Base-by-base conservation (phyloP, 2,797 vertebrate genomes). In the Mastacembelus armatus region DNA sequence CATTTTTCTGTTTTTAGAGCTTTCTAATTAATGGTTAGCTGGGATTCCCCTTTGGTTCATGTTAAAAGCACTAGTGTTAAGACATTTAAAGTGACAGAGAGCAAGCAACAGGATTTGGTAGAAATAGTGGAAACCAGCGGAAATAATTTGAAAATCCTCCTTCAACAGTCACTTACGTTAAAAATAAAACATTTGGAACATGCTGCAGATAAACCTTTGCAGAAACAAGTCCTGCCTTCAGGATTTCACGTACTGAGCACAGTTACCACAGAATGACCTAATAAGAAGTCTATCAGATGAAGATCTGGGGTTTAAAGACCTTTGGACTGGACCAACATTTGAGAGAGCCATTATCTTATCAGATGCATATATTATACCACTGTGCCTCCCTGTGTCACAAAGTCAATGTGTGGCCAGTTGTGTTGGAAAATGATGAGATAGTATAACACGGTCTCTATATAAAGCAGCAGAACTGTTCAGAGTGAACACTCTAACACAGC, bases 11-110 rank as follows among this genome's bases (percentile, higher is more conserved):
- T 54, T 78, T 83, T 29, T n/a, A 18, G 24, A 18, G 27, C 8
- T 15, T 74, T 77, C 29, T 69, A 81, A 85, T 89, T 78, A 81
- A 79, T 71, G 24, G 54, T 52, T 62, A 74, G 12, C 30, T 36
- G 30, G 58, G 42, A 78, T 64, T 83, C n/a, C 66, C 52, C 59
- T 61, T 45, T 59, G 43, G 36, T 42, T 60, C 22, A 40, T 29
- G 24, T 59, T 69, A 18, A 63, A 66, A 66, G 38, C 60, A 39
- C 18, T 61, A 60, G 47, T 68, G 40, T 51, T 35, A n/a, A 22
- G 55, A 66, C 39, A 59, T 64, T 63, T 21, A 61, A 26, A 7
- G 26, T 47, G 43, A 29, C 22, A 33, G 4, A 7, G 50, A 52
- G 24, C 19, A 21, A 33, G 54, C 16, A n/a, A 64, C 29, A 2